Conservation (phyloP, 2,797 vertebrate species). For the Karalla daura region DNA sequence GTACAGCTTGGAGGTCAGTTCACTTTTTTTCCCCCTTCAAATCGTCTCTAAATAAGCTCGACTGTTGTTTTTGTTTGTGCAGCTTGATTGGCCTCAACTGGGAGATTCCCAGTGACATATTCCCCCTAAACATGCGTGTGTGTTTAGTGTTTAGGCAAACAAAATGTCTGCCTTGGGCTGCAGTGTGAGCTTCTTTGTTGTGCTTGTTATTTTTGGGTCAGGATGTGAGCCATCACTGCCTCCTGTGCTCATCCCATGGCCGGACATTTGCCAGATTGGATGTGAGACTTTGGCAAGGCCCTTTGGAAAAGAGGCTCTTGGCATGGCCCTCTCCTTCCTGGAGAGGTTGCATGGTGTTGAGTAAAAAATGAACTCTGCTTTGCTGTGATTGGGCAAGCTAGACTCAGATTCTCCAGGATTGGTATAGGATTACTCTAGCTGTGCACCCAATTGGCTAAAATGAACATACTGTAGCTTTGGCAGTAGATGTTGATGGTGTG, state of each 20-base stretch:
- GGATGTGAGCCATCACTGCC: conserved; percentile 76
- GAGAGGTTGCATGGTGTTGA: conserved; percentile 53
- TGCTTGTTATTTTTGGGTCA: conserved; percentile 79
- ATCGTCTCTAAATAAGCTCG: background rate
- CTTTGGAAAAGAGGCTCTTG: conserved; percentile 73
- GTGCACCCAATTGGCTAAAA: conserved; percentile 33
- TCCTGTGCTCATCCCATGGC: conserved; percentile 69
- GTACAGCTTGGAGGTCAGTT: conserved; percentile 97
- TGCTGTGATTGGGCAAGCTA: conserved; percentile 42
- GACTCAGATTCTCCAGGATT: conserved; percentile 33
- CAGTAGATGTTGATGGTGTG: conserved; percentile 36
- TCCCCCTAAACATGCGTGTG: conserved; percentile 15
- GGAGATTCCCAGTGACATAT: conserved; percentile 28
- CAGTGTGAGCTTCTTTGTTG: conserved; percentile 55
- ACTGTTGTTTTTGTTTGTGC: conserved; percentile 20
- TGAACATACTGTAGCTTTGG: conserved; percentile 36
- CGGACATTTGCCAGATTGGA: conserved; percentile 76
- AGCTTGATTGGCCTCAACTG: conserved; percentile 12
- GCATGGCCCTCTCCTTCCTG: conserved; percentile 49
- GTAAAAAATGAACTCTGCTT: conserved; percentile 46
- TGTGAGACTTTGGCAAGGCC: conserved; percentile 76
- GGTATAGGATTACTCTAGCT: conserved; percentile 26
- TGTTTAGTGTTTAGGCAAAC: conserved; percentile 29
- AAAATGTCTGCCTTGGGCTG: conserved; percentile 59
- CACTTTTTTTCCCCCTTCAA: background rate